phyloP scores from a whole-genome alignment of 2,113 vertebrate genomes.

The Chamaea fasciata region DNA sequence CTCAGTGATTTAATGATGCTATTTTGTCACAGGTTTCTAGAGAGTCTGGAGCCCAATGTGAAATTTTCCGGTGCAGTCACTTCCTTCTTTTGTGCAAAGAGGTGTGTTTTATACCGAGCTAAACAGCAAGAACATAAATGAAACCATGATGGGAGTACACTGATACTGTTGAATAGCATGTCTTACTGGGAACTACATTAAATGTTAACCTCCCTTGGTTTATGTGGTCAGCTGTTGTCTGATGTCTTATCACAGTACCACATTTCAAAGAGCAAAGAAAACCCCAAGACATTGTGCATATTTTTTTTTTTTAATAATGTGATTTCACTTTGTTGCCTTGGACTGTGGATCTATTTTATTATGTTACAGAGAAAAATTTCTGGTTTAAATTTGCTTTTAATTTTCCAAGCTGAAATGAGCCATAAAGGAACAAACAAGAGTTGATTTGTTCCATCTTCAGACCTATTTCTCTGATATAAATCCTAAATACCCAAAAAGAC shows the following conservation, averaged over 20 bases:
- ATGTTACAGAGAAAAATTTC: not conserved
- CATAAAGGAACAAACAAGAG: fast-evolving
- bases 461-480: not conserved
- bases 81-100: not conserved
- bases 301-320: not conserved
- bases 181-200: not conserved
- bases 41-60: not conserved
- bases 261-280: constrained; percentile 3
- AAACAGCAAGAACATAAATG: not conserved
- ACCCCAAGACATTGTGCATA: not conserved
- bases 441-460: not conserved
- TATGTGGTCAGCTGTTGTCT: constrained; percentile 4
- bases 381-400: not conserved
- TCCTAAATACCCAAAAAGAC: not conserved
- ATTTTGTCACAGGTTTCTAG: not conserved
- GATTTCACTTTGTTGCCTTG: not conserved
- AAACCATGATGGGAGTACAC: not conserved
- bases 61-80: not conserved
- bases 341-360: not conserved
- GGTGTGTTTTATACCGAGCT: not conserved
- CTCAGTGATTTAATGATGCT: not conserved
- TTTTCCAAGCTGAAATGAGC: not conserved
- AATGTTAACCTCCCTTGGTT: not conserved
- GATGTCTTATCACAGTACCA: not conserved
- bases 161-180: not conserved